Evolutionary conservation across 2,797 vertebrate genomes (phyloP).

Genomic region (Natrix natrix): DNA sequence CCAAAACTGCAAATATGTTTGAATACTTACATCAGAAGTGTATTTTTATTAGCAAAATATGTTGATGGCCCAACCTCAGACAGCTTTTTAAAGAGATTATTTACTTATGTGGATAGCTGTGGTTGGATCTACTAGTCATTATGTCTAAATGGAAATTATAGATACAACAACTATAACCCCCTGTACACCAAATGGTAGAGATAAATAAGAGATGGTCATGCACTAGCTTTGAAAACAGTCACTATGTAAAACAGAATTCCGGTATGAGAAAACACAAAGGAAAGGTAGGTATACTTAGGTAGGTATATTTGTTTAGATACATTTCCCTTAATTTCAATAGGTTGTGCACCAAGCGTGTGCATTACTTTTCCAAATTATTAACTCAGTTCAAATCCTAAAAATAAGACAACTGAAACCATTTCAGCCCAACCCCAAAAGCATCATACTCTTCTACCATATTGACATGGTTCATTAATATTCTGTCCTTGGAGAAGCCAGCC

Average conservation of each 20-base stretch:
- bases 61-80: neutral
- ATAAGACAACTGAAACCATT: neutral
- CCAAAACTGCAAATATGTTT: neutral
- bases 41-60: neutral
- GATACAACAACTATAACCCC: neutral
- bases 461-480: neutral
- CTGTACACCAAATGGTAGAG: neutral
- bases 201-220: neutral
- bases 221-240: no score
- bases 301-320: neutral
- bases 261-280: neutral
- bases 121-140: neutral
- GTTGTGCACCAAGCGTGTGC: neutral
- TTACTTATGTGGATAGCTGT: neutral
- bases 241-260: neutral
- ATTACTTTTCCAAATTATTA: neutral
- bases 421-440: neutral
- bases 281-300: neutral
- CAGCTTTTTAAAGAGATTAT: neutral
- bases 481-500: constrained; percentile 12
- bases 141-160: constrained; percentile 1
- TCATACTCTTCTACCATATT: neutral
- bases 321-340: neutral
- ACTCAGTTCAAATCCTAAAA: neutral
- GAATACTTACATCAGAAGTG: neutral